Conservation (phyloP, 1,140 invertebrate species). For the Maniola jurtina region DNA sequence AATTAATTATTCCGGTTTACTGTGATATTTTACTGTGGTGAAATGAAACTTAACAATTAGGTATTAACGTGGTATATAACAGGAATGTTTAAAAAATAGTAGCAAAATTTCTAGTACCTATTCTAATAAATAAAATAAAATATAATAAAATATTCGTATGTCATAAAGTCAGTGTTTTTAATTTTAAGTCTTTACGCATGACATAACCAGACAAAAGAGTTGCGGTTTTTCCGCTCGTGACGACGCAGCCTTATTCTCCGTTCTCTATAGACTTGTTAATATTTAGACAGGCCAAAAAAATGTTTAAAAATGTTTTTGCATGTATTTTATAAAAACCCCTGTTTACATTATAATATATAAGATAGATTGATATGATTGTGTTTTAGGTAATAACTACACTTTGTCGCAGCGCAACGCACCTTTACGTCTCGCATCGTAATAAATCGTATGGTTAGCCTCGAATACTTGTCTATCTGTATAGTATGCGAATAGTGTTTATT, state of each 20-base stretch:
- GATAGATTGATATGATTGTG: neutral
- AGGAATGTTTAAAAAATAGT: neutral
- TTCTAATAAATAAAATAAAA: no score
- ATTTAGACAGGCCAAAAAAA: no score
- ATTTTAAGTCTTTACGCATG: no score
- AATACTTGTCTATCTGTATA: neutral
- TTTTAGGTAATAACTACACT: slow-evolving; percentile 1
- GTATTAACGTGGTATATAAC: neutral
- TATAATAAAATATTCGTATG: no score
- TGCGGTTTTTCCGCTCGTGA: no score
- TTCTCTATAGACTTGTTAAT: no score
- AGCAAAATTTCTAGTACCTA: neutral
- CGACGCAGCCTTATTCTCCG: no score
- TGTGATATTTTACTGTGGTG: neutral
- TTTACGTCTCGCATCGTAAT: neutral
- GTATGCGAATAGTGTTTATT: neutral
- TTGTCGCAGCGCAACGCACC: neutral
- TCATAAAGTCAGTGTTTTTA: no score
- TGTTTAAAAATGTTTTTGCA: no score
- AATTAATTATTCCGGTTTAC: slow-evolving; percentile 9
- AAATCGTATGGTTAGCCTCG: neutral
- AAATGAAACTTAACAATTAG: neutral
- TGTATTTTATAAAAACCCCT: neutral
- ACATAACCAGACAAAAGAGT: no score
- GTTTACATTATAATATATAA: neutral